Conservation (phyloP, 2,888 invertebrate species). For the Ectemnius lituratus region DNA sequence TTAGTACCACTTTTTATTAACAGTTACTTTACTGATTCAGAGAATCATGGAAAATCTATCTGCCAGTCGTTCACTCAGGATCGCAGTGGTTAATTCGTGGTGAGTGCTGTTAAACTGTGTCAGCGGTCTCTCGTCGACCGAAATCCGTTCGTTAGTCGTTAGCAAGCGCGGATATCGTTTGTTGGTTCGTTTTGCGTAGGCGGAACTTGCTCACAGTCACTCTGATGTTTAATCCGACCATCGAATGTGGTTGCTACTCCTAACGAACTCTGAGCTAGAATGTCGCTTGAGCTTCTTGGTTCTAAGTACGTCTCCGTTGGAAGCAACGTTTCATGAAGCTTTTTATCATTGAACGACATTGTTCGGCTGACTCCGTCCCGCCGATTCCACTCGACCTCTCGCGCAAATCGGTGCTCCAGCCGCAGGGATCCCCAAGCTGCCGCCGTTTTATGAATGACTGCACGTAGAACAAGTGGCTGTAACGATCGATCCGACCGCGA, state of each 20-base stretch:
- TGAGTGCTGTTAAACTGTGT: slow-evolving; percentile 16
- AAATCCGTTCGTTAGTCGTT: slow-evolving; percentile 25
- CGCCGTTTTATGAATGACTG: slow-evolving; percentile 1
- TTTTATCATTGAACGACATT: slow-evolving; percentile 5
- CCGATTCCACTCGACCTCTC: neutral
- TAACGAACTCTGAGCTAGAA: slow-evolving; percentile 15
- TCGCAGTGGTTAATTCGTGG: slow-evolving; percentile 27
- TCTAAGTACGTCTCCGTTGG: neutral
- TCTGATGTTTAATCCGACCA: slow-evolving; percentile 12
- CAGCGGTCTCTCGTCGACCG: slow-evolving; percentile 16
- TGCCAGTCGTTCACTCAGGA: slow-evolving; percentile 21
- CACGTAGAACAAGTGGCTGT: neutral
- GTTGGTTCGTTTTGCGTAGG: slow-evolving; percentile 16
- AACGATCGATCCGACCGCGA: slow-evolving; percentile 1
- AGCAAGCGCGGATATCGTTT: slow-evolving; percentile 22
- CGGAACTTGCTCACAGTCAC: too few relatives aligned
- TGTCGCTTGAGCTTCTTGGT: neutral
- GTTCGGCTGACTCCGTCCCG: neutral
- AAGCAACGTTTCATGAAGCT: neutral
- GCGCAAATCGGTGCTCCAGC: neutral
- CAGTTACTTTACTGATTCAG: slow-evolving; percentile 47
- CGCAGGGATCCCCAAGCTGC: neutral
- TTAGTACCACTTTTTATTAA: neutral
- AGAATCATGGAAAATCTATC: slow-evolving; percentile 64
- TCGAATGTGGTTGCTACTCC: slow-evolving; percentile 11